Evolutionary conservation across 2,888 invertebrate species (phyloP).

Genomic region (Isotomurus palustris): DNA sequence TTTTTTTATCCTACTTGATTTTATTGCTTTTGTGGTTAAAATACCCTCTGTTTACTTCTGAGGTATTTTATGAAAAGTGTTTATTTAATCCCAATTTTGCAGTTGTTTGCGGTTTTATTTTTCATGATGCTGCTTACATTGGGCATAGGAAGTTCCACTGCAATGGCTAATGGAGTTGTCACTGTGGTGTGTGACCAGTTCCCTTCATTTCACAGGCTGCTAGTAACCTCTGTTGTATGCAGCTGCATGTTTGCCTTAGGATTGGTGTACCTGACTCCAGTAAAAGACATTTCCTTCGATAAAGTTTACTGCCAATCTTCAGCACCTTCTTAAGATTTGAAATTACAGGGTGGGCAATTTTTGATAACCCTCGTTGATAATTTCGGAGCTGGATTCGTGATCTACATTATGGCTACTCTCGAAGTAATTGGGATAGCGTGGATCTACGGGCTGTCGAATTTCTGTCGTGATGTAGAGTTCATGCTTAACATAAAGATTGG

Average conservation of each 20-base stretch:
- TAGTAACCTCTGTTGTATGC: constrained; percentile 58
- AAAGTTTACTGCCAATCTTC: background rate
- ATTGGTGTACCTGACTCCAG: constrained; percentile 69
- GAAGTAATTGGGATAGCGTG: constrained; percentile 19
- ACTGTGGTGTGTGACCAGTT: constrained; percentile 65
- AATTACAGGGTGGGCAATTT: constrained; percentile 58
- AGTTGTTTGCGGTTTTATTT: constrained; percentile 73
- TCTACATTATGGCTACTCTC: constrained; percentile 51
- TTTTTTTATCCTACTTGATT: too few relatives aligned
- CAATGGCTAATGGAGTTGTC: constrained; percentile 63
- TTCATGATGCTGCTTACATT: constrained; percentile 76
- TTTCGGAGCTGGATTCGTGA: constrained; percentile 59
- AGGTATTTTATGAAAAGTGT: background rate
- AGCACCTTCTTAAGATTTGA: background rate
- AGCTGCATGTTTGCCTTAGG: constrained; percentile 60
- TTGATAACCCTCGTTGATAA: constrained; percentile 59
- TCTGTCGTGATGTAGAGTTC: constrained; percentile 69
- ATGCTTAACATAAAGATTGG: constrained; percentile 57
- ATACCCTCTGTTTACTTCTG: too few relatives aligned
- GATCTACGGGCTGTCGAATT: constrained; percentile 58
- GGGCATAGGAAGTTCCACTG: constrained; percentile 70
- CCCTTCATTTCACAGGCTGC: constrained; percentile 58
- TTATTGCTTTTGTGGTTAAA: too few relatives aligned
- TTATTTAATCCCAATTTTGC: constrained; percentile 48
- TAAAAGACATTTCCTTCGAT: constrained; percentile 49